Evolutionary conservation across 2,113 vertebrate species (phyloP), one percentile per base, ranked within the genome.

Genomic region (Nothoprocta pentlandii): DNA sequence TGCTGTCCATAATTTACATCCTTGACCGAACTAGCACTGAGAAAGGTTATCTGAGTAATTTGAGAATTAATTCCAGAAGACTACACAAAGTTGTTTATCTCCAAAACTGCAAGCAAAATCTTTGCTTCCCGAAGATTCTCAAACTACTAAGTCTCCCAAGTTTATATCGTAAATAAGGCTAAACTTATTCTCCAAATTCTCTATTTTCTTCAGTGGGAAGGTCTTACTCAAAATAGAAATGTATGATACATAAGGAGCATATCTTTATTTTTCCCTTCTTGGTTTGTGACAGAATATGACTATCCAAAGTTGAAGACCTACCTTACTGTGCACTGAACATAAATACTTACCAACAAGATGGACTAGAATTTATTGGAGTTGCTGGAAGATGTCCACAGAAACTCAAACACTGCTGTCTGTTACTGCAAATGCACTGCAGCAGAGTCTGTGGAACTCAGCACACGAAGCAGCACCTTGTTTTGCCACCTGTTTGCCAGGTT

Each of bases 21-120:
- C 34, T 70, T 47, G 49, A 34, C 34, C 51, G 16, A 42, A 56
- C 70, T 56, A 88, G 25, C 21, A 49, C 4, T 73, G 59, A 11
- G 68, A 51, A 85, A 51, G 1, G 6, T 81, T 80, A 75, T 64
- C 17, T 56, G 32, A 81, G 39, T 49, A 87, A 77, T 64, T 15
- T 77, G 54, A 91, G 34, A 85, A 94, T 82, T 84, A 56, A 85
- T 87, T 83, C 59, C 71, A 80, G 25, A 77, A 80, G 68, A 89
- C 71, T 87, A 80, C 89, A 82, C 67, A 68, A 68, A 66, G n/a
- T 8, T 89, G 9, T 34, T 85, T 75, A 44, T 77, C 12, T 53
- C 68, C 0, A 41, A 62, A 90, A 79, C 13, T 16, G 6, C 26
- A 66, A 69, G 59, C 6, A 80, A 71, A 68, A 47, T 26, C 85